Conservation (phyloP, 37 sponge, comb jelly and placozoan species). For the Tethya wilhelma region DNA sequence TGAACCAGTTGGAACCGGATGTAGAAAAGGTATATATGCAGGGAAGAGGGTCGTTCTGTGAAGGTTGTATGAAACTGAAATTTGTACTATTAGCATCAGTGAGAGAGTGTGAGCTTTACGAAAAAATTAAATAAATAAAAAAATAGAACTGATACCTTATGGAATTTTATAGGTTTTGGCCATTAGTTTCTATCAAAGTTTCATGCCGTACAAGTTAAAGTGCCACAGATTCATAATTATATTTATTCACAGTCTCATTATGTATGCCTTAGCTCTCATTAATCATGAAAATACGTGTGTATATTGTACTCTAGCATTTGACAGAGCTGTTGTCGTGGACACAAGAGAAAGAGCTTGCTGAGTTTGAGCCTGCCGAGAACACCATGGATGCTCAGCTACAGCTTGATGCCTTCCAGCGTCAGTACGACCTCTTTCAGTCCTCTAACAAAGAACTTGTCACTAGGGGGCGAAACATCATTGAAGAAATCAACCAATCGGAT, state of each 20-base stretch:
- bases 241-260: no score
- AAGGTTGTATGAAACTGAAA: no score
- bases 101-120: no score
- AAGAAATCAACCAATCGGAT: conserved; percentile 32
- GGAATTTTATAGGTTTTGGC: no score
- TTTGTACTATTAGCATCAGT: no score
- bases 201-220: no score
- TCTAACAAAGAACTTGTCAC: conserved; percentile 7
- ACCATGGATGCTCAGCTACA: conserved; percentile 26
- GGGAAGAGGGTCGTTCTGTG: no score
- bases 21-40: conserved; percentile 43
- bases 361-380: conserved; percentile 43
- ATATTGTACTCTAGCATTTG: conserved; percentile 12
- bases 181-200: no score
- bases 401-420: conserved; percentile 45
- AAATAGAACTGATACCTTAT: no score
- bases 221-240: no score
- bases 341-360: conserved; percentile 11
- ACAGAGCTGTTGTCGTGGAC: conserved; percentile 21
- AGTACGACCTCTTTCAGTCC: conserved; percentile 16
- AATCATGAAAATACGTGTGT: background rate
- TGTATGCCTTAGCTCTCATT: background rate
- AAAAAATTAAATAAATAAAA: no score
- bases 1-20: conserved; percentile 27
- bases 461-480: conserved; percentile 16